Evolutionary conservation across 2,888 invertebrate species (phyloP).

Genomic region (Elegia similella): DNA sequence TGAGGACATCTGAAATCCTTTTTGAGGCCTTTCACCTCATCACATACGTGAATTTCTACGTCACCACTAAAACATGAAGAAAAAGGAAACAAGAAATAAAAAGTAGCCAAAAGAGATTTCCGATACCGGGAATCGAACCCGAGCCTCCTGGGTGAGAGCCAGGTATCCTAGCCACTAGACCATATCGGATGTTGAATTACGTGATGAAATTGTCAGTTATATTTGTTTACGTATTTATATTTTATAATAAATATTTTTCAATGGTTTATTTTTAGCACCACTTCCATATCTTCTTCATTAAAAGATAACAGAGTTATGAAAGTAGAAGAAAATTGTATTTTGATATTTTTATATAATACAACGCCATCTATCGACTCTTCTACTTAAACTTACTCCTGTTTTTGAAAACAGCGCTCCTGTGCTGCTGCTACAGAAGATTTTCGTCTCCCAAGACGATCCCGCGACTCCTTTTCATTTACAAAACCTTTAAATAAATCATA

Average conservation of each 20-base stretch:
- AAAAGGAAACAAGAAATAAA: conserved; percentile 11
- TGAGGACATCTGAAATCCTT: conserved; percentile 95
- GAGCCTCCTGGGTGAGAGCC: conserved; percentile 83
- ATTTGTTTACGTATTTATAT: not conserved
- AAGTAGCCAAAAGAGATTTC: conserved; percentile 48
- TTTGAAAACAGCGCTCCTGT: conserved; percentile 62
- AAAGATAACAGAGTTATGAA: too few species aligned
- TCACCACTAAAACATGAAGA: conserved; percentile 81
- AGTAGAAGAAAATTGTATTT: not conserved
- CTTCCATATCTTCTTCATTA: not conserved
- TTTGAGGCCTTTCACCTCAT: conserved; percentile 94
- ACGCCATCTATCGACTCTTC: conserved; percentile 25
- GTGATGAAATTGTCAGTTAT: not conserved
- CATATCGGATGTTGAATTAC: conserved; percentile 68
- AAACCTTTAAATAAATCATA: conserved; percentile 49
- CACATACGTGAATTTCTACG: conserved; percentile 96
- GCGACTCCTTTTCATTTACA: conserved; percentile 68
- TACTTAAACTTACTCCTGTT: conserved; percentile 78
- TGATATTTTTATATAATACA: not conserved
- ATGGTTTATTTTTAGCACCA: not conserved
- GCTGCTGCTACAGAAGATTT: conserved; percentile 67
- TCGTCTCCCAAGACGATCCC: conserved; percentile 70
- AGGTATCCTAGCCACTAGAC: conserved; percentile 84
- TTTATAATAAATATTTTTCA: not conserved
- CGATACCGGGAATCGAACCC: conserved; percentile 83